Percentiles rank a stretch among this genome's conserved stretches.
These are phyloP conservation scores for Loriculus beryllinus DNA, from an alignment of 2,797 vertebrate genomes.

Conservation along the genomic window DNA sequence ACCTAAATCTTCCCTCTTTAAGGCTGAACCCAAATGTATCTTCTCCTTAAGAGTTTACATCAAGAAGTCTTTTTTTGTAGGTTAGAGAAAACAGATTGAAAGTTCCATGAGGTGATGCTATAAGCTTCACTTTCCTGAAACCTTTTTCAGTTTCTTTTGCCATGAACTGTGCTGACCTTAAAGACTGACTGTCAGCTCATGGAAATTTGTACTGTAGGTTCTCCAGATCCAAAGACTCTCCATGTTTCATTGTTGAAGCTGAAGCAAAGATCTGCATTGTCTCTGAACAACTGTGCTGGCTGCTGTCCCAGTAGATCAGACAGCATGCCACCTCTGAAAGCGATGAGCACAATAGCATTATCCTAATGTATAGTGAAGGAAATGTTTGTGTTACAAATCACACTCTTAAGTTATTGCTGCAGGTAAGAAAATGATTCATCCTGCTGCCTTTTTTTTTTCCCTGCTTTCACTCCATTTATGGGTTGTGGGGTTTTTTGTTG, in stretches of 20 bases:
- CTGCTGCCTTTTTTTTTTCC: background rate
- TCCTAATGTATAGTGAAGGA: background rate
- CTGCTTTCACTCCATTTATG: background rate
- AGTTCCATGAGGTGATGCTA: background rate
- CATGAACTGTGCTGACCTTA: fast-evolving
- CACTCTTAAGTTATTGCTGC: background rate
- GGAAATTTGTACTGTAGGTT: background rate
- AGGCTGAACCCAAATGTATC: background rate
- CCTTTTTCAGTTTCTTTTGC: background rate
- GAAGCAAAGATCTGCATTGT: background rate
- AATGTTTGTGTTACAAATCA: background rate
- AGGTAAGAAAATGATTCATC: background rate
- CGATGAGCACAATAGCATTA: background rate
- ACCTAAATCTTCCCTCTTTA: background rate
- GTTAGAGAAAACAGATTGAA: background rate
- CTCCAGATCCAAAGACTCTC: background rate
- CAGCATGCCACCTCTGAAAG: background rate
- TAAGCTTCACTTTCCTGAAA: background rate
- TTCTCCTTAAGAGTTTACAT: background rate
- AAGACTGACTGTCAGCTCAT: background rate
- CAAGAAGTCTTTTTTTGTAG: background rate
- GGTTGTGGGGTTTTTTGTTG: too few species aligned
- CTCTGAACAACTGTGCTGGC: background rate
- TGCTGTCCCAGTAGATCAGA: background rate
- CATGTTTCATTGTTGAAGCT: background rate